These are phyloP conservation scores for Lithobates pipiens DNA, from an alignment of 2,797 vertebrate genomes.

Conservation along the genomic window DNA sequence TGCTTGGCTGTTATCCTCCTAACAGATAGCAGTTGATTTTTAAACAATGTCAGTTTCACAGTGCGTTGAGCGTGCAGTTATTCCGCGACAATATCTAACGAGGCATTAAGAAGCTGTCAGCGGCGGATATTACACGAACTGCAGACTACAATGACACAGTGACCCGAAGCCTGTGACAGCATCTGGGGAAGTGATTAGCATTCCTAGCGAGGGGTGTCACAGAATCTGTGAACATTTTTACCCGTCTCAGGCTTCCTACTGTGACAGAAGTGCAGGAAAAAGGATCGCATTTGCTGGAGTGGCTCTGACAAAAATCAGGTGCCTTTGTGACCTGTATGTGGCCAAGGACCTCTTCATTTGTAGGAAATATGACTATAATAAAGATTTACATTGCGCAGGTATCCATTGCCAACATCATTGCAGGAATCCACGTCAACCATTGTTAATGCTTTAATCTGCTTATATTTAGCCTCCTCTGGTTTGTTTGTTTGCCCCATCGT, in stretches of 20 bases:
- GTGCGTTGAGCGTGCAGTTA: not conserved
- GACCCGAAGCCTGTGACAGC: not conserved
- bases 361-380: no score
- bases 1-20: no score
- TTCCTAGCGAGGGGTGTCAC: not conserved
- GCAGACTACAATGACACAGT: not conserved
- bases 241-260: not conserved
- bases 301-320: not conserved
- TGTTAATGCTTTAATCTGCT: no score
- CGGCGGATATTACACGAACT: not conserved
- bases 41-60: no score
- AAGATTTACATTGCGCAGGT: no score
- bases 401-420: no score
- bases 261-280: not conserved
- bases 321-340: no score
- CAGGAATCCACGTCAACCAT: no score
- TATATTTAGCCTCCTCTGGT: no score
- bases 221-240: not conserved
- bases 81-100: not conserved
- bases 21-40: no score
- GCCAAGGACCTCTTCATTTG: no score
- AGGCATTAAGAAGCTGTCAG: not conserved
- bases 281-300: not conserved
- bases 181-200: constrained; percentile 24
- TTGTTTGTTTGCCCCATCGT: no score